phyloP scores from a whole-genome alignment of 2,797 vertebrate genomes.

The Acanthurus leucopareius region DNA sequence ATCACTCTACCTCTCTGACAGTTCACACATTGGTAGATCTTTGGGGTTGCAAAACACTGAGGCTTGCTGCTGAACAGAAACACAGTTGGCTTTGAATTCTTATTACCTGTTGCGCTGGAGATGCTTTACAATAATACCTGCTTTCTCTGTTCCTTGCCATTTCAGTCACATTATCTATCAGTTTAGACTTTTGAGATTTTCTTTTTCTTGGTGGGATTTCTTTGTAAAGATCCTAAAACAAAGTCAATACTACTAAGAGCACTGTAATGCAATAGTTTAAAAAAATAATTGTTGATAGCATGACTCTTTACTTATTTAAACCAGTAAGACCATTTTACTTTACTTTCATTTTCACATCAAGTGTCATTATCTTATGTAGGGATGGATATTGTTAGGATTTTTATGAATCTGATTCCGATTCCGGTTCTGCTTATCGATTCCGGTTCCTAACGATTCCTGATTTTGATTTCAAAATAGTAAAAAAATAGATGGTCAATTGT shows the following conservation, averaged over 20 bases:
- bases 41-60: not conserved
- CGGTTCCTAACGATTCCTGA: no score
- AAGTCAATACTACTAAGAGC: not conserved
- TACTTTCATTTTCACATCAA: not conserved
- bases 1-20: not conserved
- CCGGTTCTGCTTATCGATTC: no score
- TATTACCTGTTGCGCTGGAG: slow-evolving; percentile 1
- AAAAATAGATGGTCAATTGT: no score
- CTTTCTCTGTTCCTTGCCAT: not conserved
- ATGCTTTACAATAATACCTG: not conserved
- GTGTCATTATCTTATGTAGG: not conserved
- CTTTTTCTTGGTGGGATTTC: not conserved
- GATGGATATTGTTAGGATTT: no score
- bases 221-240: not conserved
- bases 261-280: not conserved
- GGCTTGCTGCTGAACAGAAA: not conserved
- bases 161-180: not conserved
- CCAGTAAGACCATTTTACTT: not conserved
- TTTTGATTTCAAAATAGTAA: no score
- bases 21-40: not conserved
- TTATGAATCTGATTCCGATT: no score
- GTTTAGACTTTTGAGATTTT: not conserved
- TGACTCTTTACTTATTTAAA: not conserved
- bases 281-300: not conserved
- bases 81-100: not conserved